Base-by-base conservation (phyloP, 2,888 invertebrate genomes). In the Drosophila pseudotalamancana region DNA sequence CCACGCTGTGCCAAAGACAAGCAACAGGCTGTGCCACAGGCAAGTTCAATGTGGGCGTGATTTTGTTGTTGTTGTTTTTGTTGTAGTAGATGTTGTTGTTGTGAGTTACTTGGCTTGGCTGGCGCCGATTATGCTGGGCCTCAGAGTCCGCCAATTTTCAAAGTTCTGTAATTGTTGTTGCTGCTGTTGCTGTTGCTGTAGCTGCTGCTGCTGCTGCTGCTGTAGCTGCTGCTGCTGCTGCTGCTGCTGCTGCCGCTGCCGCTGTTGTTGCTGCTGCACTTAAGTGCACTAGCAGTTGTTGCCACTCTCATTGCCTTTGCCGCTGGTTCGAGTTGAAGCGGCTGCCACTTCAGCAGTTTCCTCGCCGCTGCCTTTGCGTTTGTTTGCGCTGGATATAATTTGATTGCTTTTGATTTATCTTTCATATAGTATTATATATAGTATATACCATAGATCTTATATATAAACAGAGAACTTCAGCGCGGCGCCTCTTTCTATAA, bases 361-460 rank as follows among this genome's bases (percentile, higher is more conserved):
- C 60, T 59, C 53, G 16, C 29, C 42, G 62, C 29, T 68, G 62
- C 55, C 45, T 53, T 43, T 43, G 35, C 53, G 48, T 72, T 61
- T 86, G 67, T 71, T 72, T 62, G 64, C 61, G 45, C 62, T 80
- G 88, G 66, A 70, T 80, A 87, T 85, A 81, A 87, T 85, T 88
- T 88, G 85, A 88, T 88, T 88, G 78, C 76, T 77, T 88, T 88
- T 88, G 85, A 84, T 87, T 88, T 80, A 85, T 75, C 74, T 78
- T 73, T 55, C 60, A 57, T 37, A 76, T 55, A 59, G 49, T 23
- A 37, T 45, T 19, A 19, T 43, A 29, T 32, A 32, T 23, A 37
- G 45, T 19, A 19, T 43, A 29, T 32, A 32, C 25, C 9, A 69
- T 40, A 21, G 27, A 14, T 6, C 21, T 11, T 27, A 27, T 48